Evolutionary conservation across 2,888 invertebrate species (phyloP).

Genomic region (Diarsia brunnea): DNA sequence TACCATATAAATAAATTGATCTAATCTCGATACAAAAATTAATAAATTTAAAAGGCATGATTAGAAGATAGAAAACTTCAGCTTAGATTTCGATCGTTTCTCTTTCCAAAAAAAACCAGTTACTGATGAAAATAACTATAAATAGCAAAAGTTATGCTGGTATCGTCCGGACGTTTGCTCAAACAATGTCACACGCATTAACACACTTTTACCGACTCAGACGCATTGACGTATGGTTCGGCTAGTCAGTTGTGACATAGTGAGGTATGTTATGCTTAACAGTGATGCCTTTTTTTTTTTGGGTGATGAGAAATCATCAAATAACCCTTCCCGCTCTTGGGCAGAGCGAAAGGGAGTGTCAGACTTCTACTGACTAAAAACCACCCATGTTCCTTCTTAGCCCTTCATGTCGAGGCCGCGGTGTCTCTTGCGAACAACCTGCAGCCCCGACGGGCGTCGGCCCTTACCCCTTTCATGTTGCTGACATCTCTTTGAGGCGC

Average conservation of each 20-base stretch:
- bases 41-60: neutral
- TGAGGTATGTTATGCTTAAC: constrained; percentile 10
- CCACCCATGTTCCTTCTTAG: too few species aligned
- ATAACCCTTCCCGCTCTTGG: too few species aligned
- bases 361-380: too few species aligned
- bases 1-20: neutral
- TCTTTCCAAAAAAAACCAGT: constrained; percentile 1
- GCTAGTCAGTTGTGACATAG: constrained; percentile 10
- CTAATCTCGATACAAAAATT: neutral
- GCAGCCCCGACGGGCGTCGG: too few species aligned
- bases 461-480: too few species aligned
- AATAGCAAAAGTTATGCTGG: constrained; percentile 21
- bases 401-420: too few species aligned
- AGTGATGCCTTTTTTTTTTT: neutral
- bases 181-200: constrained; percentile 66
- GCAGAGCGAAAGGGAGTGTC: too few species aligned
- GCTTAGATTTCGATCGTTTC: neutral
- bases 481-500: too few species aligned
- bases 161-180: constrained; percentile 41
- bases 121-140: neutral
- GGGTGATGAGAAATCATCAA: too few species aligned
- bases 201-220: constrained; percentile 63
- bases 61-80: neutral
- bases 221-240: constrained; percentile 22
- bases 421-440: too few species aligned